Evolutionary conservation across 2,888 invertebrate genomes (phyloP).

Genomic region (Seira sanloemensis): DNA sequence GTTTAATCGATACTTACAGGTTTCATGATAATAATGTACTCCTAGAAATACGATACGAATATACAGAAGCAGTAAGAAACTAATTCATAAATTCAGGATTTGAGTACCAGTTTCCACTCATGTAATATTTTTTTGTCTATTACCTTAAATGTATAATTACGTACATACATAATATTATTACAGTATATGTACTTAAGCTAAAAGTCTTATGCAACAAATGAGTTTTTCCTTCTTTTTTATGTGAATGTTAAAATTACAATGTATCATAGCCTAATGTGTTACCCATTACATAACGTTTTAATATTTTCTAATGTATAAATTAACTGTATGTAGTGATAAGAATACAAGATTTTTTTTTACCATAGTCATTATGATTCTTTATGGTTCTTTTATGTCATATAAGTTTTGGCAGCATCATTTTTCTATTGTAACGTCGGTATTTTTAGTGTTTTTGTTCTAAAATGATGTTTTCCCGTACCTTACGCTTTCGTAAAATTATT

Average conservation of each 20-base stretch:
- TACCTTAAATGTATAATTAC: background rate
- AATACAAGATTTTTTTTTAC: slow-evolving; percentile 1
- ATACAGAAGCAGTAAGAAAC: slow-evolving; percentile 58
- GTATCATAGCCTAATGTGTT: background rate
- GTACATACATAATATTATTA: slow-evolving; percentile 10
- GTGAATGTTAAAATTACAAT: slow-evolving; percentile 30
- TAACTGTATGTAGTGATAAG: slow-evolving; percentile 3
- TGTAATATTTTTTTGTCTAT: slow-evolving; percentile 23
- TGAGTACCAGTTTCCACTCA: slow-evolving; percentile 28
- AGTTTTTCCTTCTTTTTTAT: slow-evolving; percentile 34
- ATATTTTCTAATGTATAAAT: background rate
- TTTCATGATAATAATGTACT: background rate
- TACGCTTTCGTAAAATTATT: too few relatives aligned
- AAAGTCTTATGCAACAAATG: slow-evolving; percentile 59
- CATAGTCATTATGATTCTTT: slow-evolving; percentile 7
- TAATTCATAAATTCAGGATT: slow-evolving; percentile 53
- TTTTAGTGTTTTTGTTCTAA: too few relatives aligned
- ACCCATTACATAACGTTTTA: background rate
- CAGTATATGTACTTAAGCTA: slow-evolving; percentile 26
- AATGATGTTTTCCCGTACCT: too few relatives aligned
- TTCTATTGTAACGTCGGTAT: slow-evolving; percentile 37
- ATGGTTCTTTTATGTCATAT: background rate
- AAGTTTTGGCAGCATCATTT: slow-evolving; percentile 41
- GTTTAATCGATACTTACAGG: background rate
- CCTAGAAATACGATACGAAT: background rate